Evolutionary conservation across 2,113 vertebrate species (phyloP), one percentile per base, ranked within the genome.

Genomic region (Ictalurus punctatus): DNA sequence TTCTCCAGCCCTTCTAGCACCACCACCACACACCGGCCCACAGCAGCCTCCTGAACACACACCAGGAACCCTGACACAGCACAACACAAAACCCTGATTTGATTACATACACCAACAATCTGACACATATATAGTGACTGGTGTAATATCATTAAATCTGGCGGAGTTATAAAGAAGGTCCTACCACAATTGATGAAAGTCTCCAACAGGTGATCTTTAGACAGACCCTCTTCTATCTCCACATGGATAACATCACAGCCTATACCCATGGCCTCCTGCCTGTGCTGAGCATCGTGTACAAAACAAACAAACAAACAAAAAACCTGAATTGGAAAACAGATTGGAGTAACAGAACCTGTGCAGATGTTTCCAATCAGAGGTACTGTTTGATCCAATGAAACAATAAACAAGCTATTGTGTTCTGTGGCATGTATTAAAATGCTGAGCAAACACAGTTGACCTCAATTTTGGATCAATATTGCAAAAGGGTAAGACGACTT

Each of bases 151-250:
- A 44, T 40, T 44, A 30, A 56, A 83, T 74, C 30, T 23, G 59
- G 23, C 67, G 67, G 48, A n/a, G 4, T 84, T 81, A 88, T 65
- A 61, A 67, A 48, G 65, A 83, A 48, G 7, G 17, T 56, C 95
- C 96, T 96, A 98, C 98, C 97, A 19, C 94, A 98, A 89, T 78
- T 96, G 91, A 98, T 97, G 94, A 99, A 99, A 48, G 96, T 92
- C 88, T 98, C 96, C 92, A 97, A 93, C 91, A 99, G 97, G 86
- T 97, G 97, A 88, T 98, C 96, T 94, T 97, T 98, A 92, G 96
- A 97, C 93, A 98, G 97, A 90, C 90, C 94, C 90, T 95, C 92
- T 83, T 97, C 95, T 93, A 99, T 96, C 93, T 98, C 94, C 52
- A 98, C 96, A 93, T 93, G 95, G 89, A 99, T 78, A 25, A 99